Conservation (phyloP, 1,140 invertebrate species). For the Zaprionus ghesquierei region DNA sequence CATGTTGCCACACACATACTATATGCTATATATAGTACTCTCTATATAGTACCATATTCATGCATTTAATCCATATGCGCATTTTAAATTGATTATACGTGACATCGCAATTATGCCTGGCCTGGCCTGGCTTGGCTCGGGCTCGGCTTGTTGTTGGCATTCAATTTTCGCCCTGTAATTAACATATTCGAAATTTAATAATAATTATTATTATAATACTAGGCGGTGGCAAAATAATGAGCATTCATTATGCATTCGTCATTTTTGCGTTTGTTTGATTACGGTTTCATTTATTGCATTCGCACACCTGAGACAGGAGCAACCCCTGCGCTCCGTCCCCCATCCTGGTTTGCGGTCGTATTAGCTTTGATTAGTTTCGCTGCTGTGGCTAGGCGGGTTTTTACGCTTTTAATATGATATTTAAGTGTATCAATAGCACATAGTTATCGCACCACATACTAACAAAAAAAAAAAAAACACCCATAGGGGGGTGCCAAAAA, state of each 20-base stretch:
- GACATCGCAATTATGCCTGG: slow-evolving; percentile 43
- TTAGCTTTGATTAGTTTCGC: slow-evolving; percentile 7
- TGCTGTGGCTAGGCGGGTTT: neutral
- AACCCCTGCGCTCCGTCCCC: too few species aligned
- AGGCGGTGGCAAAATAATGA: neutral
- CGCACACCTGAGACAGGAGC: neutral
- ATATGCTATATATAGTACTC: neutral
- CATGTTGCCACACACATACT: slow-evolving; percentile 2
- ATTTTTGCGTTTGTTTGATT: slow-evolving; percentile 37
- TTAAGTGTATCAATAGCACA: neutral
- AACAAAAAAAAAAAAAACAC: too few species aligned
- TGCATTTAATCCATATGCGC: slow-evolving; percentile 19
- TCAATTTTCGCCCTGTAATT: slow-evolving; percentile 36
- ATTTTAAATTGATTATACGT: slow-evolving; percentile 44
- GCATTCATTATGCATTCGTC: slow-evolving; percentile 28
- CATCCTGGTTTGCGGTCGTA: neutral
- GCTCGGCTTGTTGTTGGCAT: slow-evolving; percentile 3
- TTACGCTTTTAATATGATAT: neutral
- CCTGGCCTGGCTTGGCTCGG: too few species aligned
- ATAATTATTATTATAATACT: slow-evolving; percentile 22
- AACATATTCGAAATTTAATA: slow-evolving; percentile 36
- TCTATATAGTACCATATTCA: neutral
- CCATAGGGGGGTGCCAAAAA: neutral
- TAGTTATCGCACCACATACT: neutral
- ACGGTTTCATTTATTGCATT: slow-evolving; percentile 1